These are phyloP conservation scores for Buphagus erythrorhynchus DNA, from an alignment of 2,797 vertebrate species.

Conservation along the genomic window DNA sequence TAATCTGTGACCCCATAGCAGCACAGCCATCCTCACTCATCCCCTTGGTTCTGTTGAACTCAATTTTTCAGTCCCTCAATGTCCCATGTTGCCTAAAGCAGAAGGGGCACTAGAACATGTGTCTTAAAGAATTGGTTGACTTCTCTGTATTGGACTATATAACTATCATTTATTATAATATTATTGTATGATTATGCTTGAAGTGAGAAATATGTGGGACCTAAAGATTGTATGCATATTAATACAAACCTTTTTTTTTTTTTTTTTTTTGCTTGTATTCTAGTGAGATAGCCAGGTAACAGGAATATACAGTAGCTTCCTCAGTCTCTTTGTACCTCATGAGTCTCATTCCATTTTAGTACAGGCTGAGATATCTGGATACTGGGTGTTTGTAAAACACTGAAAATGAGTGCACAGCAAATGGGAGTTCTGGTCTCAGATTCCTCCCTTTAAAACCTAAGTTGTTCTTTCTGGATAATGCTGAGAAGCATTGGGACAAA, in stretches of 20 bases:
- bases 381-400: background rate
- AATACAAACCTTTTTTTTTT: background rate
- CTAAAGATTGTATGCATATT: background rate
- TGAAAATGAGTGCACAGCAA: background rate
- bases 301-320: background rate
- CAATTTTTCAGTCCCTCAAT: background rate
- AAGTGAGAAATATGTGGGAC: background rate
- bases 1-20: background rate
- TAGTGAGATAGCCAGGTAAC: background rate
- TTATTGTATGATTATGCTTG: background rate
- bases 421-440: slow-evolving; percentile 25
- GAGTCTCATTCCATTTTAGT: background rate
- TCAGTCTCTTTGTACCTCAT: background rate
- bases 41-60: background rate
- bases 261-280: background rate
- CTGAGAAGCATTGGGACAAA: background rate
- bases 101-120: background rate
- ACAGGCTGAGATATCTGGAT: background rate
- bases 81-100: background rate
- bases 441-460: slow-evolving; percentile 22
- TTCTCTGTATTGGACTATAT: background rate
- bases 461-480: slow-evolving; percentile 8
- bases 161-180: background rate
- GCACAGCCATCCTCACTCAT: background rate
- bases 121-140: background rate